Evolutionary conservation across 1,140 invertebrate genomes (phyloP).

Genomic region (Cydia fagiglandana): DNA sequence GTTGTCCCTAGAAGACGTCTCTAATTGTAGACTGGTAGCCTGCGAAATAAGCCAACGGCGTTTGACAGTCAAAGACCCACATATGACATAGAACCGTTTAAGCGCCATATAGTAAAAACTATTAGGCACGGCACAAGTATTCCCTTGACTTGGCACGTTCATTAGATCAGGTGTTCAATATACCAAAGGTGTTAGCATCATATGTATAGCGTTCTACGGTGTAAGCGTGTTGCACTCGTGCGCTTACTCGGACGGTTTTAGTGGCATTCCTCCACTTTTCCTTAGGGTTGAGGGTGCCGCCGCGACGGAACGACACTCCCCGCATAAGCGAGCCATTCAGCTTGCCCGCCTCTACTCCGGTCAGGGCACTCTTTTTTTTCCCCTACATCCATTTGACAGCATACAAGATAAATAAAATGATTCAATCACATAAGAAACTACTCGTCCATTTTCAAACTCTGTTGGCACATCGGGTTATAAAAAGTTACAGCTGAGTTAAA

Average conservation of each 20-base stretch:
- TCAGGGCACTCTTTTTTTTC: slow-evolving; percentile 80
- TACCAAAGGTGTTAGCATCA: slow-evolving; percentile 24
- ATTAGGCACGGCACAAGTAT: background rate
- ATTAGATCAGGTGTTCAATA: background rate
- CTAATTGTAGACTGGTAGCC: no score
- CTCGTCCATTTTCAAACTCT: background rate
- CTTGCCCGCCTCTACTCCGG: slow-evolving; percentile 79
- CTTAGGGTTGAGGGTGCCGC: slow-evolving; percentile 58
- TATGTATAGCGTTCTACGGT: slow-evolving; percentile 34
- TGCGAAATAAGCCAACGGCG: no score
- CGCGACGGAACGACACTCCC: slow-evolving; percentile 76
- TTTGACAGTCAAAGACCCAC: no score
- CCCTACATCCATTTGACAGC: slow-evolving; percentile 63
- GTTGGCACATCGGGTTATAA: background rate
- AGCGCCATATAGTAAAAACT: no score
- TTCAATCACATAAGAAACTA: slow-evolving; percentile 36
- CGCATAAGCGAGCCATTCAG: slow-evolving; percentile 79
- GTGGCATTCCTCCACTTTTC: slow-evolving; percentile 83
- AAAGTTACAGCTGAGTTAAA: background rate
- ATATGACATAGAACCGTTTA: no score
- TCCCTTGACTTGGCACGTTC: background rate
- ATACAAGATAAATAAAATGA: slow-evolving; percentile 45
- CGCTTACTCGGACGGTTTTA: slow-evolving; percentile 84
- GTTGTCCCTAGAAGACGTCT: no score
- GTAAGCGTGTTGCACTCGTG: slow-evolving; percentile 40